Evolutionary conservation across 1,140 invertebrate species (phyloP).

Genomic region (Meloidogyne chitwoodi): DNA sequence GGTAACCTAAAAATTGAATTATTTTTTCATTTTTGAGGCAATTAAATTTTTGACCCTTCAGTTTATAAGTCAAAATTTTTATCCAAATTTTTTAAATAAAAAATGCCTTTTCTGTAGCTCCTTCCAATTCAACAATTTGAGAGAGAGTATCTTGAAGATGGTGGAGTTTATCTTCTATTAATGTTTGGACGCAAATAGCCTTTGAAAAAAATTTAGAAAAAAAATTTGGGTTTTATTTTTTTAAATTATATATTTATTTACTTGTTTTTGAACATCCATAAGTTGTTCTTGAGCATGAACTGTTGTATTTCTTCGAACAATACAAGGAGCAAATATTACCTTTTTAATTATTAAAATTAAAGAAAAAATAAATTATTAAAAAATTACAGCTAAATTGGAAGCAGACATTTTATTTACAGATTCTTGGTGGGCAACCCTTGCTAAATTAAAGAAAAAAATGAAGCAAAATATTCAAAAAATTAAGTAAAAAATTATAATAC

Average conservation of each 20-base stretch:
- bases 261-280: constrained; percentile 52
- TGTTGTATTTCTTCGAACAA: constrained; percentile 77
- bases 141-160: constrained; percentile 75
- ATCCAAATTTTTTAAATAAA: not conserved
- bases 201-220: not conserved
- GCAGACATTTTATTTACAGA: constrained; percentile 85
- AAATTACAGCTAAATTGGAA: constrained; percentile 85
- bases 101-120: constrained; percentile 59
- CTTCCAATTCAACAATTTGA: constrained; percentile 81
- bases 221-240: not conserved
- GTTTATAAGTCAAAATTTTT: no score
- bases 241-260: not conserved
- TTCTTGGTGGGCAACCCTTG: constrained; percentile 76
- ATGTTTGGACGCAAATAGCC: constrained; percentile 73
- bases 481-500: constrained; percentile 66
- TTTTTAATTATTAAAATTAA: not conserved
- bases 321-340: constrained; percentile 68
- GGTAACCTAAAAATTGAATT: constrained; percentile 27
- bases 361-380: not conserved
- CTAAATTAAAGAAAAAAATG: constrained; percentile 24
- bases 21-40: no score
- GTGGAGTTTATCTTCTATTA: constrained; percentile 74
- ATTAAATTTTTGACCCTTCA: no score
- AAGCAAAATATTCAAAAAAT: not conserved
- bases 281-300: constrained; percentile 83